Conservation (phyloP, 2,888 invertebrate genomes). For the Drosophila multiciliata region DNA sequence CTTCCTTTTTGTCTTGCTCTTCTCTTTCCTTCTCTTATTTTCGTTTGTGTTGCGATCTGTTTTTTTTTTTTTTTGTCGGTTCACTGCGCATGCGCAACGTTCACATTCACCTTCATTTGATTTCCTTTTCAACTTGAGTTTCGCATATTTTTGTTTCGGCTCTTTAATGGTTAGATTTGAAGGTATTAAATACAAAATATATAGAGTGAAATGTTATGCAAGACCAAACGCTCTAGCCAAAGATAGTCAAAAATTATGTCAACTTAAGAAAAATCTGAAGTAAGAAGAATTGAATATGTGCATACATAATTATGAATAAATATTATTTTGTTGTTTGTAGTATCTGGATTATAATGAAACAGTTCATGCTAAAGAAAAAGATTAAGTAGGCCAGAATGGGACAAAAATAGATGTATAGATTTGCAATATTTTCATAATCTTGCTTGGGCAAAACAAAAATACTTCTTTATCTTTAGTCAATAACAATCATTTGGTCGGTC, state of each 20-base stretch:
- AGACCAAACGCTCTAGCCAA: conserved; percentile 27
- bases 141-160: conserved; percentile 44
- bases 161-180: conserved; percentile 4
- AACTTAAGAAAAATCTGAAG: background rate
- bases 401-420: too few relatives aligned
- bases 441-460: background rate
- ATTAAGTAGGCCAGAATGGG: background rate
- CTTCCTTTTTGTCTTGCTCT: background rate
- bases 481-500: conserved; percentile 8
- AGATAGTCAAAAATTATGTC: background rate
- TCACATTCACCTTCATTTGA: conserved; percentile 66
- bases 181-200: conserved; percentile 1
- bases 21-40: background rate
- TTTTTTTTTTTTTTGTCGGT: conserved; percentile 20
- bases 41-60: background rate
- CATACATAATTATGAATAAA: background rate
- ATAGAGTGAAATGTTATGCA: conserved; percentile 47
- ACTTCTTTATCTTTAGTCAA: background rate
- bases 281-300: background rate
- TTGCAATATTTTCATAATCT: background rate
- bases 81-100: conserved; percentile 61
- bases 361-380: background rate
- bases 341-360: background rate
- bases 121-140: conserved; percentile 15
- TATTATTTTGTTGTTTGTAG: background rate